These are phyloP conservation scores for Dasyprocta punctata DNA, from an alignment of 2,113 vertebrate genomes.

Conservation along the genomic window DNA sequence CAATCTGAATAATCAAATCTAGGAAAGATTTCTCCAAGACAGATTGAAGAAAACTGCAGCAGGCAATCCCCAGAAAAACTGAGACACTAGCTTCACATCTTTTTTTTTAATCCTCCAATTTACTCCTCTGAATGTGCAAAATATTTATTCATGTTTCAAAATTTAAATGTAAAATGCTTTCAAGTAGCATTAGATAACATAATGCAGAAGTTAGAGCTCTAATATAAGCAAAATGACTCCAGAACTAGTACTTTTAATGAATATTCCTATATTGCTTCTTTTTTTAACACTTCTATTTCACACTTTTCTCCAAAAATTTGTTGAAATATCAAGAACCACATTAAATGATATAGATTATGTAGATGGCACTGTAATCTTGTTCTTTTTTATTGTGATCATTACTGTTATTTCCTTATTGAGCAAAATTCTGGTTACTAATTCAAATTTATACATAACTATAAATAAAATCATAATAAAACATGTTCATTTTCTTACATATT, in stretches of 20 bases:
- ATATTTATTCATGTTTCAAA: not conserved
- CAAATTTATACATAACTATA: not conserved
- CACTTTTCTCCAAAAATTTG: not conserved
- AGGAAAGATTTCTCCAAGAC: not conserved
- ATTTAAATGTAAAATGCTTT: not conserved
- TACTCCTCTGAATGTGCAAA: not conserved
- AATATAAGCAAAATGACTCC: not conserved
- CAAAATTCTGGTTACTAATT: not conserved
- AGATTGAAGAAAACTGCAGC: not conserved
- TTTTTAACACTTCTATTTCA: not conserved
- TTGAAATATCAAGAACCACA: conserved; percentile 9
- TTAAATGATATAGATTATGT: not conserved
- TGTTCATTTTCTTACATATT: not conserved
- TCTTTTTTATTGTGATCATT: not conserved
- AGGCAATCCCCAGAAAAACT: not conserved
- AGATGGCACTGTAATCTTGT: not conserved
- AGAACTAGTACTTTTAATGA: not conserved
- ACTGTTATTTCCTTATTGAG: not conserved
- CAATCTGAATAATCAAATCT: not conserved
- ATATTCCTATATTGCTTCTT: not conserved
- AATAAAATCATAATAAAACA: not conserved
- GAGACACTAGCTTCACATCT: not conserved
- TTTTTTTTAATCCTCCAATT: not conserved
- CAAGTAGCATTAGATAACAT: not conserved
- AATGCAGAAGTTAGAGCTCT: not conserved